These are phyloP conservation scores for Scaptodrosophila latifasciaeformis DNA, from an alignment of 2,888 invertebrate genomes.

Conservation along the genomic window DNA sequence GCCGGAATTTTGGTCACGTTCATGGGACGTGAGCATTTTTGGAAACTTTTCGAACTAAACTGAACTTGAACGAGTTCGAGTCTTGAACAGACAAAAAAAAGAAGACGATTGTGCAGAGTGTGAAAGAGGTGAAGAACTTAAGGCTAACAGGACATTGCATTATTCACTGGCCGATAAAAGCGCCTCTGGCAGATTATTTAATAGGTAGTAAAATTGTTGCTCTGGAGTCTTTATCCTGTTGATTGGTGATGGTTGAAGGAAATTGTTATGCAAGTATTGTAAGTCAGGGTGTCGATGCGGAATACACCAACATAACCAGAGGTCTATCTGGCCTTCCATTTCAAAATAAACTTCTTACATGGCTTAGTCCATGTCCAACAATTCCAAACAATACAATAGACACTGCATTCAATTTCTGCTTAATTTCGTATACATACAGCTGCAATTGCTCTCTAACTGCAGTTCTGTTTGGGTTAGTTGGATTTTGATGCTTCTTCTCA, in stretches of 20 bases:
- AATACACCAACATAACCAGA: too few species aligned
- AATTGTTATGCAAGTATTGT: constrained; percentile 15
- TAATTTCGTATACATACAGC: too few species aligned
- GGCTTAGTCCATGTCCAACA: constrained; percentile 49
- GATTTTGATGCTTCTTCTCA: neutral
- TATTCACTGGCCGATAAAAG: too few species aligned
- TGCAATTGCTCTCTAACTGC: too few species aligned
- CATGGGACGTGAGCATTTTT: constrained; percentile 58
- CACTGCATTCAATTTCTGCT: too few species aligned
- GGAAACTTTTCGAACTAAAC: constrained; percentile 40
- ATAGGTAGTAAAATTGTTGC: constrained; percentile 24
- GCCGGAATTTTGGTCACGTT: constrained; percentile 59
- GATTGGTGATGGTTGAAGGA: too few species aligned
- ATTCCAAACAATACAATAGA: constrained; percentile 26
- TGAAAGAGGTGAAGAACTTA: too few species aligned
- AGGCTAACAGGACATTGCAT: too few species aligned
- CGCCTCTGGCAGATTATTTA: too few species aligned
- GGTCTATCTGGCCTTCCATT: too few species aligned
- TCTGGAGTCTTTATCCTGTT: too few species aligned
- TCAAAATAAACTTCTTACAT: constrained; percentile 14
- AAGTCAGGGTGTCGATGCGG: constrained; percentile 34
- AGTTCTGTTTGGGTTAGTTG: too few species aligned
- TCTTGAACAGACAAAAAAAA: neutral
- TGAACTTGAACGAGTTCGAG: constrained; percentile 24
- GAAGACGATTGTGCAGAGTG: neutral